Percentiles rank a stretch among this genome's conserved stretches.
Conservation (phyloP, 64 coral and sea anemone genomes). For the Catalaphyllia jardinei region DNA sequence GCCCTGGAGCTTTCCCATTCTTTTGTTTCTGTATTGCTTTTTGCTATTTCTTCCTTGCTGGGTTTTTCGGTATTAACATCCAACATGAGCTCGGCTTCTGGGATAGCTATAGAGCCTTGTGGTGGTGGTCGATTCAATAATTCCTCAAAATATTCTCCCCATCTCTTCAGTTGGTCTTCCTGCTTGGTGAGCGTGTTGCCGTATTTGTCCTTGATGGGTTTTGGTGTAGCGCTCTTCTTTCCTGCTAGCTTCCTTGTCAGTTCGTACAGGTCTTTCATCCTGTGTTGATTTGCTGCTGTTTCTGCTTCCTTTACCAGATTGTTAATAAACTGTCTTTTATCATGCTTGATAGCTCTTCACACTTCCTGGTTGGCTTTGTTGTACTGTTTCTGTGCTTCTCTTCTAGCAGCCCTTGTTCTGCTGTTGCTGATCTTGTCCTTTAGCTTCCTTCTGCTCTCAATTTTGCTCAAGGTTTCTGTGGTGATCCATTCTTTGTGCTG, state of each 20-base stretch:
- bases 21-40: too few relatives aligned
- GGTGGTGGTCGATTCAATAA: too few relatives aligned
- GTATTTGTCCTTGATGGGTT: conserved; percentile 8
- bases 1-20: too few relatives aligned
- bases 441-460: not conserved
- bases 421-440: not conserved
- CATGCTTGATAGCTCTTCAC: not conserved
- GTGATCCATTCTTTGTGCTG: not conserved
- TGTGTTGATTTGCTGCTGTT: not conserved
- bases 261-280: not conserved
- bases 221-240: not conserved
- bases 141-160: too few relatives aligned
- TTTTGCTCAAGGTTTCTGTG: not conserved
- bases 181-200: conserved; percentile 2
- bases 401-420: not conserved
- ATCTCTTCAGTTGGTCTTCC: too few relatives aligned
- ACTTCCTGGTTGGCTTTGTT: not conserved
- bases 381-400: not conserved
- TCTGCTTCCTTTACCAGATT: not conserved
- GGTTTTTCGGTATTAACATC: too few relatives aligned
- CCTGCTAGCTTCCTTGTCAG: conserved; percentile 1
- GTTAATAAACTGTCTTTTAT: not conserved
- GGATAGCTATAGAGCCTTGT: too few relatives aligned
- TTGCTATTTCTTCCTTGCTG: too few relatives aligned
- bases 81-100: too few relatives aligned